Evolutionary conservation across 2,797 vertebrate genomes (phyloP), one percentile per base, ranked within the genome.

Genomic region (Kryptolebias ocellatus): DNA sequence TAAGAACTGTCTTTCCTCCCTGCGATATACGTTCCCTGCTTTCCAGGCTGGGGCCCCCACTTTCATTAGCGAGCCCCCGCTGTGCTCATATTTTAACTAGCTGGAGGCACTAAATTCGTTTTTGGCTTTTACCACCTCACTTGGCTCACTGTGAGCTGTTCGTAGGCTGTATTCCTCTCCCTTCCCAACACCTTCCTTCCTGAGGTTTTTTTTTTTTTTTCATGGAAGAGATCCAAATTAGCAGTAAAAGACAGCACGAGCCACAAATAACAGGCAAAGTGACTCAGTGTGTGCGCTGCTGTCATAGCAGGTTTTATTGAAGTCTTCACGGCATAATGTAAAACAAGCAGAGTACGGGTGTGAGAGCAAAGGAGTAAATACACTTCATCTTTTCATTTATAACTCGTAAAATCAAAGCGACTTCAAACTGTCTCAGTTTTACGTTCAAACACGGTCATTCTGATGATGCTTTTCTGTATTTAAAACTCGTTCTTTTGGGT

Each of bases 1-100:
- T 87, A 91, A 90, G 89, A 94, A 92, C 85, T 92, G 93, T 92
- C 92, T 92, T 83, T 10, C 37, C 79, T 91, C 90, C 64, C 61
- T 37, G 53, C 90, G 65, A 93, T 92, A 92, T 93, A 93, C 84
- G 68, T 84, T 11, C 88, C 80, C 77, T 73, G 78, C 77, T 83
- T 80, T 85, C 78, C 70, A 64, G 83, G 69, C 76, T 17, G 79
- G 58, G 72, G 81, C 72, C 83, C 87, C 79, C 53, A 78, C 89
- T 90, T 93, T 93, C 89, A 93, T 92, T 89, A 91, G 87, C 53
- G 59, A 83, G 83, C 80, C 81, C 83, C 82, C 69, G 69, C 83
- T 87, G 78, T 12, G 81, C 88, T 88, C 81, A 86, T 92, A 90
- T 92, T 92, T 90, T 91, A 91, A 90, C 88, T 89, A 86, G 88